These are phyloP conservation scores for Cryptomyrus ogoouensis DNA, from an alignment of 2,113 vertebrate species.

Conservation along the genomic window DNA sequence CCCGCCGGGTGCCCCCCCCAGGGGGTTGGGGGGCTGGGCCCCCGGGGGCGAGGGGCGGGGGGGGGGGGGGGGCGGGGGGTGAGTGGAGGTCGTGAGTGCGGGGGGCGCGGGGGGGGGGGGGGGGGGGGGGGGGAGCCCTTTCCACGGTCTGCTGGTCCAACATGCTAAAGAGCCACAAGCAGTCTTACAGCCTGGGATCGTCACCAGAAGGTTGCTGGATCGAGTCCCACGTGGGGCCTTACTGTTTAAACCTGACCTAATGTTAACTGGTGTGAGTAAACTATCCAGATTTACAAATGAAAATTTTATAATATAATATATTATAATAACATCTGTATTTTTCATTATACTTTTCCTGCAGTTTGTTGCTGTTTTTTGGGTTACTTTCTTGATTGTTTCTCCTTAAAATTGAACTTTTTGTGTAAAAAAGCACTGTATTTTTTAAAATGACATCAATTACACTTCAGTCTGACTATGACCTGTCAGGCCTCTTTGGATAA, in stretches of 20 bases:
- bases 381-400: background rate
- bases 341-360: background rate
- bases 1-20: no score
- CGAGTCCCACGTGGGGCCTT: background rate
- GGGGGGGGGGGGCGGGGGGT: no score
- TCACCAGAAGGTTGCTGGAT: background rate
- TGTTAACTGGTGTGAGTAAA: background rate
- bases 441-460: background rate
- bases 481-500: background rate
- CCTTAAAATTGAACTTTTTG: background rate
- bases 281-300: background rate
- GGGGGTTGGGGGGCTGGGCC: no score
- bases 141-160: background rate
- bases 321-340: background rate
- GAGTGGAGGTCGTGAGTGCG: no score
- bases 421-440: background rate
- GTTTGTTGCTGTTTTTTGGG: background rate
- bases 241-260: background rate
- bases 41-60: no score
- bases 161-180: background rate
- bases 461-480: background rate
- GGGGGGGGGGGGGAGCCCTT: background rate
- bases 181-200: background rate
- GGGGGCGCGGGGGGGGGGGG: background rate
- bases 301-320: background rate